Conservation (phyloP, 2,888 invertebrate genomes). For the Mesoligia furuncula region DNA sequence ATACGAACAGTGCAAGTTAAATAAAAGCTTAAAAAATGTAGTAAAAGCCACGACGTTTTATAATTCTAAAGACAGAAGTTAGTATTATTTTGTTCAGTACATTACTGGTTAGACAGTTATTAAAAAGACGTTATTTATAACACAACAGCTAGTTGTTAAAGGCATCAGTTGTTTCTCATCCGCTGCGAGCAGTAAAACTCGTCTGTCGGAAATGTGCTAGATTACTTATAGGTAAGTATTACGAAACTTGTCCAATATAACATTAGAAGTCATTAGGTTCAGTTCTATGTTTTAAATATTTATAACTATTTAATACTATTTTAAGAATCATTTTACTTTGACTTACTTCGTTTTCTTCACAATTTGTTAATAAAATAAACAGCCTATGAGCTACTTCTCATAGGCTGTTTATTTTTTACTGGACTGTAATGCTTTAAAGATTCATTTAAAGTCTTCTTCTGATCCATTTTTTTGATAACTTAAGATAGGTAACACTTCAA, state of each 20-base stretch:
- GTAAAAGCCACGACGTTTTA: neutral
- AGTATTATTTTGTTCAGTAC: neutral
- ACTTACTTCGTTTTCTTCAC: neutral
- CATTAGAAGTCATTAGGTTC: neutral
- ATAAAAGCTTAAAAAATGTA: neutral
- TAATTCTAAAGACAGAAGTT: neutral
- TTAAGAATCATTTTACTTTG: neutral
- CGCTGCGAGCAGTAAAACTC: constrained; percentile 2
- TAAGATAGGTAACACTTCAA: neutral
- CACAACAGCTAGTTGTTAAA: constrained; percentile 17
- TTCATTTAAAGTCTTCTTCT: too few relatives aligned
- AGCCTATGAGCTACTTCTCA: neutral
- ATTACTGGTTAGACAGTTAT: neutral
- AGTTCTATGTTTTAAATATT: neutral
- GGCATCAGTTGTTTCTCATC: constrained; percentile 26
- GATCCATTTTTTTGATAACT: too few relatives aligned
- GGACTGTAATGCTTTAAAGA: neutral
- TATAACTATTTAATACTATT: neutral
- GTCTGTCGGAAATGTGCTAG: constrained; percentile 8
- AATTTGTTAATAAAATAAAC: neutral
- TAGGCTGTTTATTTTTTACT: neutral
- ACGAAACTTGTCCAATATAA: neutral
- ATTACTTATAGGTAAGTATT: constrained; percentile 20
- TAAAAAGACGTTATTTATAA: constrained; percentile 14
- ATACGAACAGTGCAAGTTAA: too few relatives aligned